A percentile compares a stretch with the other conserved stretches of the same genome.
These are phyloP conservation scores for Corticium candelabrum DNA, from an alignment of 37 sponge, comb jelly and placozoan species.

Conservation along the genomic window DNA sequence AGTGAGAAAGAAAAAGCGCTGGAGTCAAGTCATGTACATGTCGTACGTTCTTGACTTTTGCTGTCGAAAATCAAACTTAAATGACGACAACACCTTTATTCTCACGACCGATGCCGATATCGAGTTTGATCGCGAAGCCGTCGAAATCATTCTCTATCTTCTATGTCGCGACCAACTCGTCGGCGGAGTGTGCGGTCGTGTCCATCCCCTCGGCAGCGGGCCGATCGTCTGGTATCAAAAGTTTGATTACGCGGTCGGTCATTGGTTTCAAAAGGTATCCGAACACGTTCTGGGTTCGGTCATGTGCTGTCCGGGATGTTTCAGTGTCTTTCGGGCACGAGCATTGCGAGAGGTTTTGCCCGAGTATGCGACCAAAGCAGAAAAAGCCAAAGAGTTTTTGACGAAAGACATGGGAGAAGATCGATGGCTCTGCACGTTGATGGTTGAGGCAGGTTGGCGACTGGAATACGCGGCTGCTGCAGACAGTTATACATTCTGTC, in stretches of 20 bases:
- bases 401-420: constrained; percentile 94
- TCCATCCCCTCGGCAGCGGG: constrained; percentile 74
- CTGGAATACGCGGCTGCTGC: constrained; percentile 77
- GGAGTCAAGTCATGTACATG: constrained; percentile 96
- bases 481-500: constrained; percentile 68
- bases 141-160: constrained; percentile 52
- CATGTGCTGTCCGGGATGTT: constrained; percentile 82
- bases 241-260: constrained; percentile 38
- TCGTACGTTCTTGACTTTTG: constrained; percentile 62
- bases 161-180: constrained; percentile 51
- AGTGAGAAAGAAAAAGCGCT: constrained; percentile 77
- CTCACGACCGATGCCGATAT: constrained; percentile 91
- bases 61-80: background rate
- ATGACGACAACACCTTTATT: constrained; percentile 63
- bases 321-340: constrained; percentile 66
- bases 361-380: constrained; percentile 52
- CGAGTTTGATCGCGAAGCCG: constrained; percentile 66
- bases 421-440: constrained; percentile 87
- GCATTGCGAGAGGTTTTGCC: constrained; percentile 53
- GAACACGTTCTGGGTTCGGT: constrained; percentile 81
- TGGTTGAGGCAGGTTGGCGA: constrained; percentile 71
- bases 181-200: constrained; percentile 76
- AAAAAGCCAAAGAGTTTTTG: constrained; percentile 61
- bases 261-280: background rate
- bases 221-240: constrained; percentile 67